Percentiles rank a stretch among this genome's conserved stretches.
Conservation (phyloP, 2,113 vertebrate genomes). For the Bos indicus region DNA sequence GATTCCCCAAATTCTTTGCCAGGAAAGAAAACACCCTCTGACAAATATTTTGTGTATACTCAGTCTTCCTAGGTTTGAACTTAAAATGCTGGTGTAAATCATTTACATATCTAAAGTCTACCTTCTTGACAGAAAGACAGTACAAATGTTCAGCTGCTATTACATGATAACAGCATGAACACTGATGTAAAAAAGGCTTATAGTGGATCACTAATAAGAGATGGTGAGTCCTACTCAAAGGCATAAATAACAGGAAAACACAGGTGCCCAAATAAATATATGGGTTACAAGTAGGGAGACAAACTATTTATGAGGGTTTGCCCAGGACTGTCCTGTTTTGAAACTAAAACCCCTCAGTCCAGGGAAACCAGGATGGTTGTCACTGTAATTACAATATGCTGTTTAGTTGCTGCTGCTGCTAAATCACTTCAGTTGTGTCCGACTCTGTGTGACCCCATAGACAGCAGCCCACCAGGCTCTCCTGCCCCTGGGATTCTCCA, state of each 20-base stretch:
- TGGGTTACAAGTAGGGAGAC: background rate
- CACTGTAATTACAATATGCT: background rate
- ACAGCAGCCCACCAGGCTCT: background rate
- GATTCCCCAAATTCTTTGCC: background rate
- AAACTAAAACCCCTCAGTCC: background rate
- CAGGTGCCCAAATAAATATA: background rate
- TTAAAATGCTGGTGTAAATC: background rate
- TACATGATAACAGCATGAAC: background rate
- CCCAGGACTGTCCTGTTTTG: background rate
- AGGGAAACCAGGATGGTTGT: background rate
- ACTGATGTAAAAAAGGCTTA: background rate
- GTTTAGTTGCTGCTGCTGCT: background rate
- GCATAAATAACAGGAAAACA: background rate
- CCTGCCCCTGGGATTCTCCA: background rate
- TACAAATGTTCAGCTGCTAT: background rate
- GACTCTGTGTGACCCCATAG: background rate
- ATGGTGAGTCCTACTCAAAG: background rate
- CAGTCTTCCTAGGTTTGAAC: background rate
- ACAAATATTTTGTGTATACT: background rate
- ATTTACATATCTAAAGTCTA: background rate
- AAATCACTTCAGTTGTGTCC: background rate
- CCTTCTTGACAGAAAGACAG: background rate
- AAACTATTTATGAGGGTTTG: background rate
- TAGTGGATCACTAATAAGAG: background rate
- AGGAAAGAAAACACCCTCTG: background rate